These are phyloP conservation scores for Drosophila dives DNA, from an alignment of 2,888 invertebrate species.

Conservation along the genomic window DNA sequence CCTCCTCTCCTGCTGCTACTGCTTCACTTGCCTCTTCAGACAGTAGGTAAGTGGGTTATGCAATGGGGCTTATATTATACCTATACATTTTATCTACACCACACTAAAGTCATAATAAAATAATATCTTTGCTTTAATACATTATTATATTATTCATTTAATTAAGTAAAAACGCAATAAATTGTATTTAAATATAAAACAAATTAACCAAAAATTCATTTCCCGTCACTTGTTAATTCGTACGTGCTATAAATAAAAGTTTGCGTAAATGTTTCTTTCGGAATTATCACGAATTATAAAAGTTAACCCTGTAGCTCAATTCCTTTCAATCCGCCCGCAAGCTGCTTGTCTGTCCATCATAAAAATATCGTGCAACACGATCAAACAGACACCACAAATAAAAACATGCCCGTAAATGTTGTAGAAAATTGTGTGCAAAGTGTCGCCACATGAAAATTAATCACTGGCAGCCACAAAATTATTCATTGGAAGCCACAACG, in stretches of 20 bases:
- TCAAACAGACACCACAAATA: not conserved
- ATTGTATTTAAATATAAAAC: not conserved
- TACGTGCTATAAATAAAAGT: conserved; percentile 20
- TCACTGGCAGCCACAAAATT: conserved; percentile 54
- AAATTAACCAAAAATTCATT: not conserved
- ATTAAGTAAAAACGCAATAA: not conserved
- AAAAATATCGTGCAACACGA: conserved; percentile 33
- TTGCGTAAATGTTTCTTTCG: conserved; percentile 3
- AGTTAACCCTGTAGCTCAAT: conserved; percentile 49
- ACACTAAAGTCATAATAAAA: not conserved
- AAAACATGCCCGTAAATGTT: conserved; percentile 42
- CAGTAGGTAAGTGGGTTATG: conserved; percentile 52
- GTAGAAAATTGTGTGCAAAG: conserved; percentile 51
- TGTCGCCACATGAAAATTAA: conserved; percentile 61
- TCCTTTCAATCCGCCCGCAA: conserved; percentile 34
- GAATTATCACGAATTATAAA: not conserved
- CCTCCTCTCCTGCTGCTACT: not conserved
- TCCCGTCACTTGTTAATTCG: not conserved
- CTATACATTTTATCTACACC: too few relatives aligned
- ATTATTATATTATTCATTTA: not conserved
- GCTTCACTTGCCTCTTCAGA: not conserved
- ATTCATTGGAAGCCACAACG: conserved; percentile 47
- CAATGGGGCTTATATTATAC: conserved; percentile 3
- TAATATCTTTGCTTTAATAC: not conserved
- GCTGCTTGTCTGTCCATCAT: conserved; percentile 47